Conservation (phyloP, 2,888 invertebrate genomes). For the Oconnorella tubifera region DNA sequence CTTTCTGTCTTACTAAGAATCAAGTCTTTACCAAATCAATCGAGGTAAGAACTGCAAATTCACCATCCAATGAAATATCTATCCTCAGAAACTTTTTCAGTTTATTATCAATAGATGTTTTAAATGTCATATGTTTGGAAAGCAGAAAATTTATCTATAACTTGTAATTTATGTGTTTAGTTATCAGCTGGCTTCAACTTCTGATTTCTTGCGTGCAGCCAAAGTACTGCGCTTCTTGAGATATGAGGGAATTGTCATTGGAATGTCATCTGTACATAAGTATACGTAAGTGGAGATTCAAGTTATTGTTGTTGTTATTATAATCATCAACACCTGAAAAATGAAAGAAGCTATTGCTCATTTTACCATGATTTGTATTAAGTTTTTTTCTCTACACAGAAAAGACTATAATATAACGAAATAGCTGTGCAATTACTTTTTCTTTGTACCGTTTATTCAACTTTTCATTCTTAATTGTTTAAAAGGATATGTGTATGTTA, state of each 20-base stretch:
- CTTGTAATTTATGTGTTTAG: neutral
- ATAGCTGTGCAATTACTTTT: no score
- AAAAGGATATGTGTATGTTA: neutral
- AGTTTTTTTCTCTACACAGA: no score
- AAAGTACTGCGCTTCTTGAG: neutral
- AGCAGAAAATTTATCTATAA: no score
- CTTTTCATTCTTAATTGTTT: neutral
- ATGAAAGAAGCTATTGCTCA: no score
- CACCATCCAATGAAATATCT: no score
- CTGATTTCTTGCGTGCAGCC: neutral
- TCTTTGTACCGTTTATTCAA: neutral
- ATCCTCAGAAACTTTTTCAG: no score
- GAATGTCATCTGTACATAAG: neutral
- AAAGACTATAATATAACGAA: no score
- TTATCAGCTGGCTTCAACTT: neutral
- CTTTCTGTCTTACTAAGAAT: neutral
- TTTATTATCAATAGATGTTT: no score
- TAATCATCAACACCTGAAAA: no score
- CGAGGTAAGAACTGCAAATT: neutral
- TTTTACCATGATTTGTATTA: no score
- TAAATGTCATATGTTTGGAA: no score
- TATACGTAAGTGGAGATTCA: neutral
- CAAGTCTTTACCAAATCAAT: neutral
- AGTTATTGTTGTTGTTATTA: no score
- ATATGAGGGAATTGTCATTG: neutral